Evolutionary conservation across 2,113 vertebrate genomes (phyloP).

Genomic region (Heterochromis multidens): DNA sequence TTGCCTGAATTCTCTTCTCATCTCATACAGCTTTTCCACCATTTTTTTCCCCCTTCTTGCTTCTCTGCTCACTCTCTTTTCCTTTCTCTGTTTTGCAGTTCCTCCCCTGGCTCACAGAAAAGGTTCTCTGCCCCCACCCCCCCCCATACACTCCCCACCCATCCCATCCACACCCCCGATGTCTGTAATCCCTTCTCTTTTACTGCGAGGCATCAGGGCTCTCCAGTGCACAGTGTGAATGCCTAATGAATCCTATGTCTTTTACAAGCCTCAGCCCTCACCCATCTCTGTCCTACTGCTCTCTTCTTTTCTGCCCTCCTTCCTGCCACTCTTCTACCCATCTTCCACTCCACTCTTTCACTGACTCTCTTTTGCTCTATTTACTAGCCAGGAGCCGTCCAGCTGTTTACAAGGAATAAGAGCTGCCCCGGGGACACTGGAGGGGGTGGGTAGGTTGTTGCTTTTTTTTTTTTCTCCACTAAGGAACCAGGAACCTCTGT

Average conservation of each 20-base stretch:
- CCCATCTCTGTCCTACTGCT: constrained; percentile 6
- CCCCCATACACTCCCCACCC: not conserved
- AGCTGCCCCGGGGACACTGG: constrained; percentile 28
- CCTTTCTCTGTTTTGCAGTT: not conserved
- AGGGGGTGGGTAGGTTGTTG: not conserved
- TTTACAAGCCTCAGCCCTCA: constrained; percentile 42
- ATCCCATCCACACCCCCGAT: not conserved
- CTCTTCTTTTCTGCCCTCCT: not conserved
- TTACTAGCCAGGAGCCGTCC: constrained; percentile 46
- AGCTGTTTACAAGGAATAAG: constrained; percentile 42
- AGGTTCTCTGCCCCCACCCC: not conserved
- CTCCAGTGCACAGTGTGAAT: constrained; percentile 53
- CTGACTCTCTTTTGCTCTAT: constrained; percentile 25
- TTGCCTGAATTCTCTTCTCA: not conserved
- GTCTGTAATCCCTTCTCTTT: constrained; percentile 27
- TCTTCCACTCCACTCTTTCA: constrained; percentile 3
- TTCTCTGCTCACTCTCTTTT: not conserved
- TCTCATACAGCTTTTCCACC: not conserved
- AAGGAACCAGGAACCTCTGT: not conserved
- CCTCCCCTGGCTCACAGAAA: not conserved
- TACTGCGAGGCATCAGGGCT: constrained; percentile 30
- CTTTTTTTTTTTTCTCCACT: not conserved
- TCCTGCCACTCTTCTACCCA: constrained; percentile 2
- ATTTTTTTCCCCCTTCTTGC: not conserved
- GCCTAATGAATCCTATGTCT: constrained; percentile 57